Base-by-base conservation (phyloP, 2,888 invertebrate species). In the Nowickia ferox region DNA sequence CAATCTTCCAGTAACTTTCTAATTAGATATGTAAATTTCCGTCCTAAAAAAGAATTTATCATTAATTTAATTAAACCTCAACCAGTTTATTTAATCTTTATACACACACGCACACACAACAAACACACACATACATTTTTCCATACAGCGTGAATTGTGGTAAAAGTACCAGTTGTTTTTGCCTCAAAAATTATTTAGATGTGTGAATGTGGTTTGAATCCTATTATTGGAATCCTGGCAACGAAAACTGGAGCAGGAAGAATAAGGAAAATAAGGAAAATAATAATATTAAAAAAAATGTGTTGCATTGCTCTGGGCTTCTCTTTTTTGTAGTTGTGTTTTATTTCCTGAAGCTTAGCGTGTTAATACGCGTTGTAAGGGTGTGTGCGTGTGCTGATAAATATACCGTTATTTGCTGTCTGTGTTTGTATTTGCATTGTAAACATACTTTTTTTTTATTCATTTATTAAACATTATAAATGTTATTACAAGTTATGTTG, bases 21-120 rank as follows among this genome's bases (percentile, higher is more conserved):
- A 5, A 15, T 6, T 19, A 53, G 22, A n/a, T 61, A 6, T 4
- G 19, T 42, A 22, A 44, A 51, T 61, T 30, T 44, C 30, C 2
- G 57, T 40, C 1, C 53, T 59, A 38, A 59, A 40, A 57, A 69
- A 76, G 38, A n/a, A 66, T 66, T 80, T 80, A 80, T 74, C 77
- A 80, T 77, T 84, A 61, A 80, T 84, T 84, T 81, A 84, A 84
- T 84, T 84, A 77, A 84, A 81, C 66, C 77, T 81, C 84, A 81
- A 77, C 80, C 76, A 77, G 72, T 84, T 84, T 40, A 40, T 30
- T 9, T 17, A 17, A 61, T 19, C 59, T 48, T 40, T 15, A 10
- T 55, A n/a, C 13, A 22, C 10, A 17, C 10, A 61, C 42, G 30
- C 30, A 30, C 30, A 6, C 30, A 30, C 30, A 30, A 30, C 30